These are phyloP conservation scores for Lochmaea crataegi DNA, from an alignment of 2,888 invertebrate genomes.

Conservation along the genomic window DNA sequence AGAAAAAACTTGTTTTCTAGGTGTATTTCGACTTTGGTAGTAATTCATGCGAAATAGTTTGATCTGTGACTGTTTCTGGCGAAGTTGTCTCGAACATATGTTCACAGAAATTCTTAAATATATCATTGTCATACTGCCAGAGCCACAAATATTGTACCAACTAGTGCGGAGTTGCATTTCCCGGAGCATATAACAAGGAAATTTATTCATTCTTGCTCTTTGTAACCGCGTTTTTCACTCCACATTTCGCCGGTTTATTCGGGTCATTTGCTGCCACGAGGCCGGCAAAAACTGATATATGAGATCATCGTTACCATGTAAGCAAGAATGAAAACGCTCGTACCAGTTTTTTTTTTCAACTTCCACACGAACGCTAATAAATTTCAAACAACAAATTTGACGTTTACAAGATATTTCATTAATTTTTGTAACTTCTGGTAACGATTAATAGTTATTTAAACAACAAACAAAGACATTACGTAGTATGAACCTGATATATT, in stretches of 20 bases:
- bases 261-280: slow-evolving; percentile 37
- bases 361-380: background rate
- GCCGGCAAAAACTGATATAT: slow-evolving; percentile 34
- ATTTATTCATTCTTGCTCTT: slow-evolving; percentile 37
- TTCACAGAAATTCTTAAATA: slow-evolving; percentile 40
- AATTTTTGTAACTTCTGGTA: background rate
- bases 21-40: background rate
- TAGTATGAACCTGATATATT: too few relatives aligned
- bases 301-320: slow-evolving; percentile 20
- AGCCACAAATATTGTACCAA: slow-evolving; percentile 43
- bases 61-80: slow-evolving; percentile 17
- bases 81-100: slow-evolving; percentile 26
- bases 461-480: too few relatives aligned
- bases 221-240: slow-evolving; percentile 33
- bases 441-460: too few relatives aligned
- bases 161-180: slow-evolving; percentile 36
- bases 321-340: slow-evolving; percentile 11
- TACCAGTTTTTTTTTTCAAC: background rate
- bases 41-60: slow-evolving; percentile 1
- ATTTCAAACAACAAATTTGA: background rate
- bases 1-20: background rate
- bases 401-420: background rate
- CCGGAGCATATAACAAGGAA: slow-evolving; percentile 30
- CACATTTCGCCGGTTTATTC: slow-evolving; percentile 38
- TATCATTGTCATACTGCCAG: slow-evolving; percentile 39